Percentiles rank a stretch among this genome's conserved stretches.
Conservation (phyloP, 2,113 vertebrate species). For the Pampusana beccarii region DNA sequence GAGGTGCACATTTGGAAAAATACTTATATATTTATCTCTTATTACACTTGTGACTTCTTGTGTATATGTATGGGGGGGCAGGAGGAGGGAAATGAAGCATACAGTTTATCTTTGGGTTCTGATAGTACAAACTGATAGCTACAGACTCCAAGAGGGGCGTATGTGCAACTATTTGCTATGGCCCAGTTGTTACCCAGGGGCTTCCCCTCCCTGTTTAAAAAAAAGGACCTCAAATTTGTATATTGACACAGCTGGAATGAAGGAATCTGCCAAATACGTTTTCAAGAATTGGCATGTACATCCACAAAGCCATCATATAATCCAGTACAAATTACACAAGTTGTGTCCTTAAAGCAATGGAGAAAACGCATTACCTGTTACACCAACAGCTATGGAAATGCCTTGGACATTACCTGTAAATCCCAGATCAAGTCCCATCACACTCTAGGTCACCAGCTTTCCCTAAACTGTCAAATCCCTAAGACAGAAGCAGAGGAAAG, state of each 20-base stretch:
- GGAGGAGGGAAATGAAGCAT: neutral
- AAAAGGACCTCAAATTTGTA: neutral
- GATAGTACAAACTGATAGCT: neutral
- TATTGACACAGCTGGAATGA: slow-evolving; percentile 62
- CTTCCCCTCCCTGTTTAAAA: slow-evolving; percentile 32
- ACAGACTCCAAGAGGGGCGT: neutral
- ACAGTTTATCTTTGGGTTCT: slow-evolving; percentile 4
- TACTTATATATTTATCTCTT: neutral
- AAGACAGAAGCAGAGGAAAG: neutral
- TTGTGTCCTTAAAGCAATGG: neutral
- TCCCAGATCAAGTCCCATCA: neutral
- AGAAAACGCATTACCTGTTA: neutral
- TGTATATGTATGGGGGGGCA: neutral
- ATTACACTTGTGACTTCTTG: neutral
- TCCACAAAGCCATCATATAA: neutral
- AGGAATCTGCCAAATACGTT: slow-evolving; percentile 47
- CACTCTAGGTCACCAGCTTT: neutral
- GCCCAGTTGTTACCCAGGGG: slow-evolving; percentile 1
- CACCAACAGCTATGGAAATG: neutral
- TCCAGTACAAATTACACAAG: slow-evolving; percentile 9
- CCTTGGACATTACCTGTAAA: neutral
- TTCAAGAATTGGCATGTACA: slow-evolving; percentile 2
- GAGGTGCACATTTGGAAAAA: neutral
- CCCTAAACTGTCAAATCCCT: neutral
- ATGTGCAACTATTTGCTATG: slow-evolving; percentile 34